Conservation (phyloP, 1,140 invertebrate genomes). For the Vollenhovia emeryi region DNA sequence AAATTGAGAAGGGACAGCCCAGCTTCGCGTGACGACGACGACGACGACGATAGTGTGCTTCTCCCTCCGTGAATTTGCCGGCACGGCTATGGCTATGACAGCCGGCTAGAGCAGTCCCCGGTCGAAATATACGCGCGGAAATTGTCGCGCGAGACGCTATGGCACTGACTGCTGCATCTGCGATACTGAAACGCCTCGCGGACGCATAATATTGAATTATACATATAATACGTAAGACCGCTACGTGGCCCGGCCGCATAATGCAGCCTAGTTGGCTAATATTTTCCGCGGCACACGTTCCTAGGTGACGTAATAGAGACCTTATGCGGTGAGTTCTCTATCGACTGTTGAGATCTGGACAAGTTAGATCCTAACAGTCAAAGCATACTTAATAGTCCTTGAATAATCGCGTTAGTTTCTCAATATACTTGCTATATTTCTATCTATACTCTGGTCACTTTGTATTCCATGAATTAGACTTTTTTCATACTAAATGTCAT, state of each 20-base stretch:
- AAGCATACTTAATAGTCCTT: neutral
- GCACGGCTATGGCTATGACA: neutral
- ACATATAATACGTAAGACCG: constrained; percentile 14
- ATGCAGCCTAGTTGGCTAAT: neutral
- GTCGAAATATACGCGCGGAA: constrained; percentile 42
- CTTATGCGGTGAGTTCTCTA: neutral
- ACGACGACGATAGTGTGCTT: constrained; percentile 16
- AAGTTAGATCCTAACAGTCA: neutral
- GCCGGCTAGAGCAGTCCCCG: neutral
- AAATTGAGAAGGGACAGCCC: constrained; percentile 66
- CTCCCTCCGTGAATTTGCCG: constrained; percentile 6
- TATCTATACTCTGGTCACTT: neutral
- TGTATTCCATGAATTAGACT: neutral
- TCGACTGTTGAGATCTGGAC: neutral
- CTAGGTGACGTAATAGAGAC: neutral
- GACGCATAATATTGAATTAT: constrained; percentile 39
- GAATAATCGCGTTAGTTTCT: neutral
- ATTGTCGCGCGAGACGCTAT: constrained; percentile 30
- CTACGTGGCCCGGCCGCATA: neutral
- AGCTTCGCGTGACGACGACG: constrained; percentile 6
- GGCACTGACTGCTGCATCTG: neutral
- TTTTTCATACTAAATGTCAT: neutral
- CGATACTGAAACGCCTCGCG: constrained; percentile 2
- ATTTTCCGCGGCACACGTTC: neutral
- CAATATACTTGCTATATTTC: neutral